Base-by-base conservation (phyloP, 2,797 vertebrate genomes). In the Phrynocephalus guinanensis region DNA sequence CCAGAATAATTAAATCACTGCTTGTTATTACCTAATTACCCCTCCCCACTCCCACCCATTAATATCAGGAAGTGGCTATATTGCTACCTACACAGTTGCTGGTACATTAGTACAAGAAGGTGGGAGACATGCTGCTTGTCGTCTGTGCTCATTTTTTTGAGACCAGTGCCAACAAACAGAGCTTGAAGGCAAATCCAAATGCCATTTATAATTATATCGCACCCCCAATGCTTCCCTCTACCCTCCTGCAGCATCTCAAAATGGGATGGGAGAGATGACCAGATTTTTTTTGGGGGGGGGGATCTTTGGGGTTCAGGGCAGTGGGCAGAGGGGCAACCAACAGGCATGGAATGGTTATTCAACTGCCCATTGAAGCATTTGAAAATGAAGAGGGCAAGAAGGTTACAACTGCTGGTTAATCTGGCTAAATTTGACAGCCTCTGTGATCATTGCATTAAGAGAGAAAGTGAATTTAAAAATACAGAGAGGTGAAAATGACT, bases 1-100 rank as follows among this genome's bases (percentile, higher is more conserved):
- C 16, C 60, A 44, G n/a, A 67, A 81, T 28, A 88, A 81, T 76
- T n/a, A 81, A 75, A 68, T 70, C 44, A 22, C 56, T 28, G 18
- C 26, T 30, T 76, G 18, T 26, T 79, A n/a, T 63, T 63, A 63
- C 15, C 48, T 88, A 88, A 75, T 87, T 71, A 33, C 13, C 16
- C 7, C 28, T 48, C 26, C 28, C 20, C 11, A 24, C 48, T 3
- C 15, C 9, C 9, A 1, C 28, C 6, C 5, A 3, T 66, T 22
- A 44, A 26, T 75, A 75, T 30, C 52, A 81, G 68, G 13, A 86
- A 63, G 44, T 16, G 8, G 6, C 9, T 24, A 60, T 56, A 48
- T 72, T 7, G 3, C 20, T 66, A 9, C 28, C 18, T 33, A 26
- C 48, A 38, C 68, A 44, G 9, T 52, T 16, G 67, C 28, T 79